Conservation (phyloP, 2,797 vertebrate genomes). For the Vipera ursinii region DNA sequence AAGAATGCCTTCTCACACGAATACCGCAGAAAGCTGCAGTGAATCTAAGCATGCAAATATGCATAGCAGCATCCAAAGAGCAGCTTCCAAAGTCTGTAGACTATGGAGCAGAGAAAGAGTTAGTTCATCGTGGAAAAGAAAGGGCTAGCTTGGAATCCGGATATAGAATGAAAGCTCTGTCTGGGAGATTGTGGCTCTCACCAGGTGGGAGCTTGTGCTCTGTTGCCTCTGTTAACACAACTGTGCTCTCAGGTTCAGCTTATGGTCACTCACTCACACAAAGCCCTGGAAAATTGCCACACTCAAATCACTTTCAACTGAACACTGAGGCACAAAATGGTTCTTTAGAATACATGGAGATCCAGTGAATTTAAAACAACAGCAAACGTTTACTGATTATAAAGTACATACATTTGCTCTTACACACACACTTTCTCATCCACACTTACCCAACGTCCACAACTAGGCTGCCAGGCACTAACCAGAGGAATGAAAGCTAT, state of each 20-base stretch:
- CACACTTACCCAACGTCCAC: background rate
- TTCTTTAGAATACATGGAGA: background rate
- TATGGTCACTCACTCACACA: background rate
- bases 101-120: background rate
- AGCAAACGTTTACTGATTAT: background rate
- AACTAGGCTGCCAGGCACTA: background rate
- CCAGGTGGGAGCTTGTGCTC: background rate
- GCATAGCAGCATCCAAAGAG: background rate
- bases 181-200: background rate
- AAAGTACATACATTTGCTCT: too few relatives aligned
- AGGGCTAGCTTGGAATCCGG: background rate
- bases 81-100: background rate
- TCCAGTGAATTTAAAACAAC: background rate
- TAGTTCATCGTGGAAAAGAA: background rate
- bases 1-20: slow-evolving; percentile 31
- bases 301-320: background rate
- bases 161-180: background rate
- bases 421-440: too few relatives aligned
- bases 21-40: background rate
- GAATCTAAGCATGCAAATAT: background rate
- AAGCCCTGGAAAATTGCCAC: background rate
- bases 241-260: too few relatives aligned
- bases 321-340: background rate
- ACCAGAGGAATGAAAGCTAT: background rate
- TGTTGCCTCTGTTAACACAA: background rate